phyloP scores from a whole-genome alignment of 2,888 invertebrate species.

The Leptopilina drosophilae region DNA sequence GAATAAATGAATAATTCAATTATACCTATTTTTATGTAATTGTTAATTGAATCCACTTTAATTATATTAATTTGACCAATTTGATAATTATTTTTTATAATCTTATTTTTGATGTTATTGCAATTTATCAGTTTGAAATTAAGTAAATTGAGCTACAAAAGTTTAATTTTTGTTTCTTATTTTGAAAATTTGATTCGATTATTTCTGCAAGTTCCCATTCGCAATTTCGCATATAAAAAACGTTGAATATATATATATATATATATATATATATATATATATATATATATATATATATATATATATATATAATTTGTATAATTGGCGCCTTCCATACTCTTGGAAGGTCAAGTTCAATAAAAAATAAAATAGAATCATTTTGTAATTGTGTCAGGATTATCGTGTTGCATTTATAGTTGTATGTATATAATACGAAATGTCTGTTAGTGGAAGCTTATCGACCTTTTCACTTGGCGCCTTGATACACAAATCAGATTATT shows the following conservation, averaged over 20 bases:
- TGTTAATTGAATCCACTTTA: too few relatives aligned
- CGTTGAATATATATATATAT: not conserved
- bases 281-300: not conserved
- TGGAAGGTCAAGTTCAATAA: constrained; percentile 14
- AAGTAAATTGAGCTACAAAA: too few relatives aligned
- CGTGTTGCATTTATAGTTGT: not conserved
- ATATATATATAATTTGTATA: not conserved
- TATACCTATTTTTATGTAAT: too few relatives aligned
- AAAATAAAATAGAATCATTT: not conserved
- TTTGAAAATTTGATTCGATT: not conserved
- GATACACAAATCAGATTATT: not conserved
- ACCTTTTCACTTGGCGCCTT: not conserved
- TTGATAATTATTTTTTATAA: too few relatives aligned
- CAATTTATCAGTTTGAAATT: too few relatives aligned
- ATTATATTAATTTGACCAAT: too few relatives aligned
- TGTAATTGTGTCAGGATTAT: not conserved
- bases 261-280: not conserved
- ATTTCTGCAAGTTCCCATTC: not conserved
- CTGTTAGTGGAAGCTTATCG: not conserved
- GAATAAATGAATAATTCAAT: too few relatives aligned
- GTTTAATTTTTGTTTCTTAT: too few relatives aligned
- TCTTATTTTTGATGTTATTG: too few relatives aligned
- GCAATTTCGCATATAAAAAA: not conserved
- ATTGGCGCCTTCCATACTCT: not conserved
- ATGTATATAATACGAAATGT: not conserved